Percentiles rank a stretch among this genome's conserved stretches.
These are phyloP conservation scores for Calyptommatus sinebrachiatus DNA, from an alignment of 2,113 vertebrate genomes.

Conservation along the genomic window DNA sequence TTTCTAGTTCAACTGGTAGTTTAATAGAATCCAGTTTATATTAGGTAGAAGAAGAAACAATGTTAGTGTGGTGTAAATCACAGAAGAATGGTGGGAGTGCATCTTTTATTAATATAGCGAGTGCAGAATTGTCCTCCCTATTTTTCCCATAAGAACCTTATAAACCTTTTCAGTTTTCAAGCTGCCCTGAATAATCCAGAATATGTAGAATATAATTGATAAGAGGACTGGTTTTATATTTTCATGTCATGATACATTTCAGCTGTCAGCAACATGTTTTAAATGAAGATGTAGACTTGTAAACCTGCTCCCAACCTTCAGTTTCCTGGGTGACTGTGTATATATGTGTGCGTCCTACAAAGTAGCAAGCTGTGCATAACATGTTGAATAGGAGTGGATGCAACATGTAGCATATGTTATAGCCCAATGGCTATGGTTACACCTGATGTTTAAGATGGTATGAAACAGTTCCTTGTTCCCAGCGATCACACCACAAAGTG, in stretches of 20 bases:
- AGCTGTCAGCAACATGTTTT: slow-evolving; percentile 10
- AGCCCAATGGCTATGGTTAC: not conserved
- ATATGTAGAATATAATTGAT: not conserved
- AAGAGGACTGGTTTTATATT: slow-evolving; percentile 16
- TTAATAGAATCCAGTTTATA: not conserved
- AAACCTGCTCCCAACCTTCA: slow-evolving; percentile 13
- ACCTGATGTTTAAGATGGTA: too few relatives aligned
- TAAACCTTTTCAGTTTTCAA: slow-evolving; percentile 27
- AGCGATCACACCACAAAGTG: too few relatives aligned
- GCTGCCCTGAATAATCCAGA: slow-evolving; percentile 20
- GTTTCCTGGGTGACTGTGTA: slow-evolving; percentile 30
- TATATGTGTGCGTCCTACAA: slow-evolving; percentile 1
- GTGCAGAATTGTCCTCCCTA: not conserved
- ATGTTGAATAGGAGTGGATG: not conserved
- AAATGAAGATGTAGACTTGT: not conserved
- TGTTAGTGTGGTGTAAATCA: not conserved
- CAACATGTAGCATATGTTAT: not conserved
- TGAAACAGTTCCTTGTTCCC: too few relatives aligned
- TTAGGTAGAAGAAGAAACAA: not conserved
- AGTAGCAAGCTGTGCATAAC: slow-evolving; percentile 19
- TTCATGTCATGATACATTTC: slow-evolving; percentile 16
- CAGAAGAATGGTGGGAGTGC: not conserved
- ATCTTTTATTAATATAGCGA: not conserved
- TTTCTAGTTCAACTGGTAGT: not conserved
- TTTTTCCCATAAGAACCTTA: not conserved